These are phyloP conservation scores for Drosophila hydei DNA, from an alignment of 1,140 invertebrate species.

Conservation along the genomic window DNA sequence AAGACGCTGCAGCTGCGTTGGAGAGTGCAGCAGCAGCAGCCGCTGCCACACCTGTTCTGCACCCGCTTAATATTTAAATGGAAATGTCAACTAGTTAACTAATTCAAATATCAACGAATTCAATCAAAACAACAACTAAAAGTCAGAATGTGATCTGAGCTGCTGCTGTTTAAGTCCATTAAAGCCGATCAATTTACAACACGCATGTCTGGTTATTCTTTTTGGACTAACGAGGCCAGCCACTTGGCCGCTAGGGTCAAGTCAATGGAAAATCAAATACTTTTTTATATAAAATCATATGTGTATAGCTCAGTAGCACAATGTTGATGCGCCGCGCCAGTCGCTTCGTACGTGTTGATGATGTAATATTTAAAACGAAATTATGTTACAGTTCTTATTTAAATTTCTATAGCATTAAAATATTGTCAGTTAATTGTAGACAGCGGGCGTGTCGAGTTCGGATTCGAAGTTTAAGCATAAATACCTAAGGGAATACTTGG, in stretches of 20 bases:
- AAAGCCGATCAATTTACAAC: constrained; percentile 53
- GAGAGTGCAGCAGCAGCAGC: constrained; percentile 45
- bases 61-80: constrained; percentile 56
- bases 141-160: constrained; percentile 41
- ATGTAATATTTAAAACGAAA: constrained; percentile 32
- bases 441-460: constrained; percentile 33
- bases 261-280: constrained; percentile 17
- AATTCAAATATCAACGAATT: constrained; percentile 36
- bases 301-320: constrained; percentile 11
- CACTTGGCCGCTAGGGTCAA: constrained; percentile 35
- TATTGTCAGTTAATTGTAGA: constrained; percentile 43
- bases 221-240: constrained; percentile 43
- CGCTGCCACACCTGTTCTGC: constrained; percentile 34
- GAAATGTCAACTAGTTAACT: constrained; percentile 27
- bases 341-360: constrained; percentile 27
- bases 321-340: constrained; percentile 3
- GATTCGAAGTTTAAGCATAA: constrained; percentile 21
- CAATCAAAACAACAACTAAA: constrained; percentile 41
- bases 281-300: constrained; percentile 3
- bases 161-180: constrained; percentile 27
- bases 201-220: constrained; percentile 45
- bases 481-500: constrained; percentile 6
- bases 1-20: constrained; percentile 47
- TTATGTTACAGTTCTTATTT: constrained; percentile 51
- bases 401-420: constrained; percentile 7